Evolutionary conservation across 2,113 vertebrate genomes (phyloP).

Genomic region (Burhinus bistriatus): DNA sequence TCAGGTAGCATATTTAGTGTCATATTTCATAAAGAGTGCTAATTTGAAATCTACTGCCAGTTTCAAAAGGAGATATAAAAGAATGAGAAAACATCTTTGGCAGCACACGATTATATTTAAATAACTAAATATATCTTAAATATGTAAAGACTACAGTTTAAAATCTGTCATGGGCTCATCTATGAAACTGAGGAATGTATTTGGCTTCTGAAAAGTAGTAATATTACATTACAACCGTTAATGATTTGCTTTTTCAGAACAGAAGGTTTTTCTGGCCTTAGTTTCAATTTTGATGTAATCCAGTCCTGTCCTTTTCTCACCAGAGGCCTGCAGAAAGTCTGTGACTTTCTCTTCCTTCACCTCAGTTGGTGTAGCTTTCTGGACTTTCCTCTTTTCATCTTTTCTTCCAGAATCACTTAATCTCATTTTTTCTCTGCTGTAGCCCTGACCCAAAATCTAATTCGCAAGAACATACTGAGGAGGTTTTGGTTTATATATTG

Average conservation of each 20-base stretch:
- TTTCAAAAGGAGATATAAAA: slow-evolving; percentile 11
- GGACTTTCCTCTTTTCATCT: neutral
- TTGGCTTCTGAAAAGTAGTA: neutral
- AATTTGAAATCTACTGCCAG: neutral
- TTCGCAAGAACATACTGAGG: neutral
- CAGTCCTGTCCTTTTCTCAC: neutral
- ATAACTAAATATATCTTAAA: slow-evolving; percentile 16
- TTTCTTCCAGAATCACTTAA: neutral
- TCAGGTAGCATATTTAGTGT: neutral
- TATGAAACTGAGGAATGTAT: neutral
- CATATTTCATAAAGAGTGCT: neutral
- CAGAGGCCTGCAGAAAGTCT: neutral
- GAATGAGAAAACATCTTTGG: slow-evolving; percentile 20
- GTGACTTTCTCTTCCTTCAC: neutral
- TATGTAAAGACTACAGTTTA: neutral
- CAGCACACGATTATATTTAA: neutral
- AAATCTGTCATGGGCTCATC: neutral
- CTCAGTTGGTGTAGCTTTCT: neutral
- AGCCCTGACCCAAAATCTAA: neutral
- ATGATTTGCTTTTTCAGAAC: neutral
- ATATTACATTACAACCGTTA: neutral
- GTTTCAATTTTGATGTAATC: neutral
- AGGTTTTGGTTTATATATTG: neutral
- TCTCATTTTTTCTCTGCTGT: neutral
- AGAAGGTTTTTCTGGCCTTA: neutral